Base-by-base conservation (phyloP, 1,140 invertebrate species). In the Brachionus koreanus region DNA sequence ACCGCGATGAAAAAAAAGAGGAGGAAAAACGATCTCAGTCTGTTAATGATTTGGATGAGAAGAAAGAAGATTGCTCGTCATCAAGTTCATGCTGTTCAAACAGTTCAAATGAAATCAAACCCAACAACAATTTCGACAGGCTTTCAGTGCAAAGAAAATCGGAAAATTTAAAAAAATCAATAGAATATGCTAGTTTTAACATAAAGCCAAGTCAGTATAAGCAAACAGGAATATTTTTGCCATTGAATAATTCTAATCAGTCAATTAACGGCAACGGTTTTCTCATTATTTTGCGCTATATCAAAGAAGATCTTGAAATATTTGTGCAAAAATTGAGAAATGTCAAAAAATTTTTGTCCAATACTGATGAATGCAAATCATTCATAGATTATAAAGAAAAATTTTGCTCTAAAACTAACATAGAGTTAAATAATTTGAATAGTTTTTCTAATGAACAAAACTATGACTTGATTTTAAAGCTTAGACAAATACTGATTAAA, bases 121-220 rank as follows among this genome's bases (percentile, higher is more conserved):
- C 25, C 3, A 33, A 5, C 3, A 33, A 5, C 0, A 43, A 43
- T 46, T 49, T 46, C 19, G 39, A 69, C 2, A 23, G 61, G 6
- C 19, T 12, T 4, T 25, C 61, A 9, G 1, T 29, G 3, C 16
- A 63, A 4, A 23, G 61, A 63, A 63, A 63, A 29, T 63, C 35
- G n/a, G n/a, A 42, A 16, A 69, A 42, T 39, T 12, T 42, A 0
- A 19, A 46, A 46, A 74, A 74, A 39, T 6, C 49, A 10, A 61
- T 79, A 1, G 76, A 79, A 12, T 79, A 79, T 19, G 76, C 76
- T 9, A 13, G 7, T 7, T 79, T 79, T 39, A 79, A 79, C 39
- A 79, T 79, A 4, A 79, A 79, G 13, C 76, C 76, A 5, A 61
- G 46, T 37, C 76, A 79, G 19, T 79, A 79, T 19, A 79, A 79